phyloP scores from a whole-genome alignment of 2,888 invertebrate genomes.

The Hyposoter dolosus region DNA sequence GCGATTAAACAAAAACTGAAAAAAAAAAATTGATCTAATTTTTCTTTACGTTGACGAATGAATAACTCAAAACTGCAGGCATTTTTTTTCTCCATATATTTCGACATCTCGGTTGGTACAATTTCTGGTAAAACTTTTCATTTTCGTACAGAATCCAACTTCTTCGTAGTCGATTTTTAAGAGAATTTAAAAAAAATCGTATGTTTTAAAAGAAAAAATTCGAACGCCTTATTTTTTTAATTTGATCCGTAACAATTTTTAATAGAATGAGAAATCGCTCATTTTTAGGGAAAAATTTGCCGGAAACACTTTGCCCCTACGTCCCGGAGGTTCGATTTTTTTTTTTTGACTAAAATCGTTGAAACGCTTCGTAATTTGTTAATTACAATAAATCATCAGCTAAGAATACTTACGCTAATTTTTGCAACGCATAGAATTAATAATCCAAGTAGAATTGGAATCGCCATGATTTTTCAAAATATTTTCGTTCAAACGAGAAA shows the following conservation, averaged over 20 bases:
- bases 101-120: not conserved
- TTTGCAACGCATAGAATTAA: not conserved
- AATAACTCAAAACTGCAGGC: not conserved
- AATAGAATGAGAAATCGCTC: no score
- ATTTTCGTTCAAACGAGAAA: not conserved
- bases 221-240: no score
- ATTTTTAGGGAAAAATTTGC: no score
- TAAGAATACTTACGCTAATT: slow-evolving; percentile 23
- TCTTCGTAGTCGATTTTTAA: not conserved
- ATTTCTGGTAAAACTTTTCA: not conserved
- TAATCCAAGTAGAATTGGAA: not conserved
- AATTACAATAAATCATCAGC: not conserved
- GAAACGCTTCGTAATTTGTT: not conserved
- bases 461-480: not conserved
- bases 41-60: not conserved
- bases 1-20: not conserved
- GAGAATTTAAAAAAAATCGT: not conserved
- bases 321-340: not conserved
- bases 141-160: not conserved
- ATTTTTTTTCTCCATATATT: not conserved
- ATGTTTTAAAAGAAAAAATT: no score
- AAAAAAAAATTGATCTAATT: not conserved
- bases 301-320: not conserved
- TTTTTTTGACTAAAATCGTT: not conserved
- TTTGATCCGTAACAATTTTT: no score